These are phyloP conservation scores for Melanerpes aurifrons DNA, from an alignment of 2,113 vertebrate genomes.

Conservation along the genomic window DNA sequence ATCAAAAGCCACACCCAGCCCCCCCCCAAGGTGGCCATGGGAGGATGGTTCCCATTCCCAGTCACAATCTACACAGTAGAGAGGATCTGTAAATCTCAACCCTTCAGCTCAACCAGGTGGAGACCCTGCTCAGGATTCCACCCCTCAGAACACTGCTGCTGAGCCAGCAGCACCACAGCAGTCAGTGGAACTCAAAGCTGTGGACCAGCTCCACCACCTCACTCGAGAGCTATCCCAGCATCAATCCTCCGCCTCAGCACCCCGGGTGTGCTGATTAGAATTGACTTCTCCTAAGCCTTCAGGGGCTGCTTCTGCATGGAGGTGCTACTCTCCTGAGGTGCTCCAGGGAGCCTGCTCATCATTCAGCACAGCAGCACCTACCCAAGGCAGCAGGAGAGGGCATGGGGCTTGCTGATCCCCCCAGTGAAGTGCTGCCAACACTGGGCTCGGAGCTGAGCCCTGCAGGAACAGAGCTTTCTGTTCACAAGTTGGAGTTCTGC, in stretches of 20 bases:
- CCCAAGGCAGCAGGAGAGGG: background rate
- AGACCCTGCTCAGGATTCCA: background rate
- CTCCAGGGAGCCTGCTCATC: background rate
- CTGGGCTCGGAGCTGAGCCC: background rate
- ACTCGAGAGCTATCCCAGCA: background rate
- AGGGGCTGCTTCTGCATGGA: background rate
- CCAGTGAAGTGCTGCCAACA: background rate
- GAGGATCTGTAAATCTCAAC: background rate
- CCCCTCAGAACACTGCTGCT: background rate
- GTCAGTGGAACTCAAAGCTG: background rate
- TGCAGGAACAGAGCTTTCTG: too few species aligned
- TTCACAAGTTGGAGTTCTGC: background rate
- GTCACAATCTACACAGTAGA: background rate
- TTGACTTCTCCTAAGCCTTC: background rate
- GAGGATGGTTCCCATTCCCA: background rate
- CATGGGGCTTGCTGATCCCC: background rate
- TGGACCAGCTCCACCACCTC: background rate
- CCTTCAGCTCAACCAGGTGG: fast-evolving
- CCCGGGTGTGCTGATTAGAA: background rate
- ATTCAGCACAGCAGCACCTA: background rate
- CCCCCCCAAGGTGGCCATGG: background rate
- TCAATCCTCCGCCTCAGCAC: background rate
- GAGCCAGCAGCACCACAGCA: background rate
- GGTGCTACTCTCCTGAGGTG: background rate
- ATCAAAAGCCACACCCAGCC: background rate